A percentile compares a stretch with the other conserved stretches of the same genome.
Evolutionary conservation across 2,888 invertebrate genomes (phyloP).

Genomic region (Sesia bembeciformis): DNA sequence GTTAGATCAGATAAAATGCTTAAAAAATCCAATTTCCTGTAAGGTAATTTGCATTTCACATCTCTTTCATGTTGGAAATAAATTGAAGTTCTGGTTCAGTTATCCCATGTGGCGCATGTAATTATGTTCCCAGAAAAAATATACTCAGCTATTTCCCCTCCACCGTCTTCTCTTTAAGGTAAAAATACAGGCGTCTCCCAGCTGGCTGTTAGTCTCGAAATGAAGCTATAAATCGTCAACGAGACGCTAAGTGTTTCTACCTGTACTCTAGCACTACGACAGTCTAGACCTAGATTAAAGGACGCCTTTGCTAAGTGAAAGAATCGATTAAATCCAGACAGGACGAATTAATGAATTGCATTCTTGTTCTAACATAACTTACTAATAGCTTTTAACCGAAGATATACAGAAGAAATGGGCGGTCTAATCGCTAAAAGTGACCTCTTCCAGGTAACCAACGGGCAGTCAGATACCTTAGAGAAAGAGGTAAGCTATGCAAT

Average conservation of each 20-base stretch:
- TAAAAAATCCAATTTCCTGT: no score
- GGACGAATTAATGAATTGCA: no score
- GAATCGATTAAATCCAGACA: no score
- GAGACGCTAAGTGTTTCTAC: slow-evolving; percentile 23
- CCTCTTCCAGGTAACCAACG: no score
- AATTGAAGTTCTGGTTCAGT: background rate
- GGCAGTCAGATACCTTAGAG: no score
- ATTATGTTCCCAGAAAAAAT: background rate
- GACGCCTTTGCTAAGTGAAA: background rate
- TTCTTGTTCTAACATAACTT: no score
- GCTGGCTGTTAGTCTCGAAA: slow-evolving; percentile 21
- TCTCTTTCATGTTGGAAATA: background rate
- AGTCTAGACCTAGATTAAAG: slow-evolving; percentile 12
- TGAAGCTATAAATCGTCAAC: slow-evolving; percentile 40
- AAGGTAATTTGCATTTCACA: no score
- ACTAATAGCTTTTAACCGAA: no score
- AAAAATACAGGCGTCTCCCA: background rate
- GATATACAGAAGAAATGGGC: no score
- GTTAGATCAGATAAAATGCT: no score
- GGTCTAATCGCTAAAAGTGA: no score
- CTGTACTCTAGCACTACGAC: slow-evolving; percentile 4
- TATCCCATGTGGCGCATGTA: background rate
- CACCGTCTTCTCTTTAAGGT: slow-evolving; percentile 5
- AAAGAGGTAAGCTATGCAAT: no score
- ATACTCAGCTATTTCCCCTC: background rate